Conservation (phyloP, 2,888 invertebrate genomes). For the Chrysotoxum bicinctum region DNA sequence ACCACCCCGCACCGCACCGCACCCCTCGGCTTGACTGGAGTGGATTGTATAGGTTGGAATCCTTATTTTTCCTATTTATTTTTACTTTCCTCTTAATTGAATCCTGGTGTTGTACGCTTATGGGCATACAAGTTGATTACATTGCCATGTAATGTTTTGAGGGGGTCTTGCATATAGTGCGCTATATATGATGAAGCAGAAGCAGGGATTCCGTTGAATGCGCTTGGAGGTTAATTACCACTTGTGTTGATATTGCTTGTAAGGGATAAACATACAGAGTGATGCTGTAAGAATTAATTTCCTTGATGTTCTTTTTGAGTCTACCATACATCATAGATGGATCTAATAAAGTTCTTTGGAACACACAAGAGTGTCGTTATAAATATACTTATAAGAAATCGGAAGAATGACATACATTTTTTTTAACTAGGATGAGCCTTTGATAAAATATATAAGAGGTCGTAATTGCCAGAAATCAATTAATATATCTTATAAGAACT, state of each 20-base stretch:
- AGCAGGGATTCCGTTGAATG: slow-evolving; percentile 7
- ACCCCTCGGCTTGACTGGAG: neutral
- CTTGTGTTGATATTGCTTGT: slow-evolving; percentile 27
- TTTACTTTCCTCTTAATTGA: slow-evolving; percentile 43
- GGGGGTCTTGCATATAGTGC: neutral
- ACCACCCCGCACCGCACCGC: neutral
- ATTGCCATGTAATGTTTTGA: slow-evolving; percentile 19
- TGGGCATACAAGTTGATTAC: slow-evolving; percentile 39
- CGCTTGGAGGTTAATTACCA: slow-evolving; percentile 32
- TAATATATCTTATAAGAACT: neutral
- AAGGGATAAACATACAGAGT: neutral
- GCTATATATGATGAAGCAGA: neutral
- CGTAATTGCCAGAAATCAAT: neutral
- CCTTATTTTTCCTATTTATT: slow-evolving; percentile 8
- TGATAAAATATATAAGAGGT: neutral
- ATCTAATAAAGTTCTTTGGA: slow-evolving; percentile 20
- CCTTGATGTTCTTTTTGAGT: slow-evolving; percentile 17
- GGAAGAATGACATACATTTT: neutral
- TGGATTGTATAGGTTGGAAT: slow-evolving; percentile 1
- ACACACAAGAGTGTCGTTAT: neutral
- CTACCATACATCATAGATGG: neutral
- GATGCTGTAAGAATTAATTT: neutral
- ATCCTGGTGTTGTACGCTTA: slow-evolving; percentile 36
- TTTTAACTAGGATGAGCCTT: neutral
- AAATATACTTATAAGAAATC: neutral